Conservation (phyloP, 2,888 invertebrate species). For the Phymatocera aterrima region DNA sequence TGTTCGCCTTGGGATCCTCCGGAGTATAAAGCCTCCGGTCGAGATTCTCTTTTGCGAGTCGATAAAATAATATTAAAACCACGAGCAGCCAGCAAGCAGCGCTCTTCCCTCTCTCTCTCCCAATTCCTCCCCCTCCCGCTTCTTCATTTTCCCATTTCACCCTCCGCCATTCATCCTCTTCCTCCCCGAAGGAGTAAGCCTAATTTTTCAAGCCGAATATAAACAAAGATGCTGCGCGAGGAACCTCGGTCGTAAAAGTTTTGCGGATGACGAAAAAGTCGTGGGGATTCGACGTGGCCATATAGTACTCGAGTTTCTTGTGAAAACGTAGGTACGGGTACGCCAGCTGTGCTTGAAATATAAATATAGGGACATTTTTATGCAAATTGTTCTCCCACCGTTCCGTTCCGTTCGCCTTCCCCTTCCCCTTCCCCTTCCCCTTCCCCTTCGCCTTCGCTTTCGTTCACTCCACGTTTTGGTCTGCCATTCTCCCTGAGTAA, state of each 20-base stretch:
- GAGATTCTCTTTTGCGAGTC: constrained; percentile 47
- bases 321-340: constrained; percentile 39
- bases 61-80: constrained; percentile 61
- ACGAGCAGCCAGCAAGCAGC: constrained; percentile 52
- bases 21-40: constrained; percentile 37
- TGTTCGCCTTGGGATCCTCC: constrained; percentile 54
- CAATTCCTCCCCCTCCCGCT: background rate
- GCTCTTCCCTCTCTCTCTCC: constrained; percentile 32
- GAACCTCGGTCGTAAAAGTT: constrained; percentile 28
- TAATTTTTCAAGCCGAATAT: constrained; percentile 34
- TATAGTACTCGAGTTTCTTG: constrained; percentile 31
- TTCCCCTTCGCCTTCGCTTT: background rate
- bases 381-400: constrained; percentile 30
- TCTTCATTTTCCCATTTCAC: background rate
- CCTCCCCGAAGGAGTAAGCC: background rate
- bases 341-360: constrained; percentile 43
- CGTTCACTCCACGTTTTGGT: background rate
- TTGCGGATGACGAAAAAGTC: constrained; percentile 33
- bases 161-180: background rate
- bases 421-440: no score
- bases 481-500: background rate
- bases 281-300: constrained; percentile 11
- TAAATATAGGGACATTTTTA: constrained; percentile 41
- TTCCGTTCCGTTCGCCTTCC: background rate
- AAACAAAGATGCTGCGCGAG: constrained; percentile 11